Evolutionary conservation across 2,797 vertebrate genomes (phyloP), one percentile per base, ranked within the genome.

Genomic region (Microhierax caerulescens): DNA sequence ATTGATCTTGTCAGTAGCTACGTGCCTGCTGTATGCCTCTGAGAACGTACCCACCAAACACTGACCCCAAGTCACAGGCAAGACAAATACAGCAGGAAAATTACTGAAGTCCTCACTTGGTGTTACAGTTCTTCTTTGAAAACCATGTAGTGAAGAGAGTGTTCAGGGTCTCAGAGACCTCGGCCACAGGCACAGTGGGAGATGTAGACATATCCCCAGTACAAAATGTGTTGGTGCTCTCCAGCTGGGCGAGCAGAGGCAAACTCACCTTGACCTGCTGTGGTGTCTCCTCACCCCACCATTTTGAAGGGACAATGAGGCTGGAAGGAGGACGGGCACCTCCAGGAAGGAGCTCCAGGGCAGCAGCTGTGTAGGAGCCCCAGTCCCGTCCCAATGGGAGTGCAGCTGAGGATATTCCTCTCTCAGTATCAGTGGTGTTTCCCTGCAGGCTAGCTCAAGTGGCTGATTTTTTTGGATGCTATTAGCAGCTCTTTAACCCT

Each of bases 21-120:
- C 0, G 4, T 25, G 43, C 27, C 53, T 64, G 47, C 57, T 43
- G 32, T 57, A 36, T 6, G 4, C 20, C 45, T n/a, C 65, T 48
- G 45, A 65, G 36, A 78, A 50, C 7, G 34, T 32, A 22, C 30
- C 32, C 19, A 25, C 0, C 2, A 41, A 78, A 19, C 65, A 5
- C 34, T 28, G 54, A 43, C 12, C 5, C 20, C 10, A 3, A 25
- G 18, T 20, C 47, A 51, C 20, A 47, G 18, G 37, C 24, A 73
- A 74, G 43, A 32, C 19, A 47, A 61, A 36, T 7, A n/a, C 0
- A 0, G 3, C 47, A 56, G 21, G 17, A 60, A 34, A 22, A 2
- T n/a, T 56, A n/a, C 3, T 34, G 28, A 61, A 36, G 6, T 16
- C 14, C 13, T 73, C 12, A 10, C 22, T 51, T 64, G 30, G 7